Conservation (phyloP, 2,797 vertebrate species). For the Anisognathus igniventris region DNA sequence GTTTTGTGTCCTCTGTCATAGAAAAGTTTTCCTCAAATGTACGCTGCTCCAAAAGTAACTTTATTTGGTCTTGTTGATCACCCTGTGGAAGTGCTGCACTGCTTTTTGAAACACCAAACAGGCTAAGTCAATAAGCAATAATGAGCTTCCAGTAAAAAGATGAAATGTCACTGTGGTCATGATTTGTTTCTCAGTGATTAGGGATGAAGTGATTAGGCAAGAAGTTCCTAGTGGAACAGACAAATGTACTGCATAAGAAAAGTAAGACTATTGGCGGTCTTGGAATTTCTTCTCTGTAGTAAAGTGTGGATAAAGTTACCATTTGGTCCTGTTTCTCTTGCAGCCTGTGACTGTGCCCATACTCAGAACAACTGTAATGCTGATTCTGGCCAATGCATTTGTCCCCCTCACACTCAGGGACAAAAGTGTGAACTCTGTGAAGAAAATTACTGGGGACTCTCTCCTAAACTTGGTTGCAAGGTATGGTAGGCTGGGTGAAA, state of each 20-base stretch:
- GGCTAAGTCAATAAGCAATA: background rate
- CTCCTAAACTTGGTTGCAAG: constrained; percentile 84
- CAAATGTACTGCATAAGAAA: background rate
- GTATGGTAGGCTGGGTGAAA: constrained; percentile 61
- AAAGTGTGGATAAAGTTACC: background rate
- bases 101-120: background rate
- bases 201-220: background rate
- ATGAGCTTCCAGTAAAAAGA: background rate
- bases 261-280: rapidly evolving
- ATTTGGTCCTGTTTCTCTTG: background rate
- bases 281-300: background rate
- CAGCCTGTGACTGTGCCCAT: constrained; percentile 87
- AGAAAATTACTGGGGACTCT: constrained; percentile 81
- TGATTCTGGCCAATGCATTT: constrained; percentile 85
- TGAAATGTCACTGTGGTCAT: background rate
- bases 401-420: constrained; percentile 84
- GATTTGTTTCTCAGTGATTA: background rate
- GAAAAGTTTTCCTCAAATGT: background rate
- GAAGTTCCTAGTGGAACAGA: background rate
- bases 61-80: background rate
- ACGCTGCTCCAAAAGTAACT: background rate
- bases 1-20: background rate
- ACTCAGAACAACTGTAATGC: constrained; percentile 87
- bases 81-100: background rate
- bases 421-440: constrained; percentile 83